Evolutionary conservation across 2,888 invertebrate species (phyloP).

Genomic region (Spisula solida): DNA sequence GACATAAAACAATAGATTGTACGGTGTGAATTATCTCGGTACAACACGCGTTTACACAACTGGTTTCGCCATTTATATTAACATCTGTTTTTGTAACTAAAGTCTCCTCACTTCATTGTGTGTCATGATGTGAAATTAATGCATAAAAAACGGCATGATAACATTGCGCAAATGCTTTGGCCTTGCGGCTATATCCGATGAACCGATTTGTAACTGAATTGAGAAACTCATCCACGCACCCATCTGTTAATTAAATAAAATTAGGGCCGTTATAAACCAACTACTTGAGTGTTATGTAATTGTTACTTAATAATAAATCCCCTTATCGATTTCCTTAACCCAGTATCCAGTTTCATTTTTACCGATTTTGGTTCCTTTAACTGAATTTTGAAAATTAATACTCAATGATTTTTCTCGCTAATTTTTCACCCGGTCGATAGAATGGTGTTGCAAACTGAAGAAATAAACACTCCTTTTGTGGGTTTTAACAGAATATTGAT

Average conservation of each 20-base stretch:
- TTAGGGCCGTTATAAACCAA: not conserved
- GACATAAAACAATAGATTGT: not conserved
- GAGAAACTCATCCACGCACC: not conserved
- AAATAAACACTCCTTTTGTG: no score
- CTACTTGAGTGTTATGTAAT: no score
- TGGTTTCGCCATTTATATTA: not conserved
- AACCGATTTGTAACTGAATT: not conserved
- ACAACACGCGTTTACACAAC: slow-evolving; percentile 7
- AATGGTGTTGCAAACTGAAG: no score
- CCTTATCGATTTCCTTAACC: no score
- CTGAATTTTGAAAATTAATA: no score
- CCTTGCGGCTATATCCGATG: not conserved
- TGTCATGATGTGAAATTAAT: not conserved
- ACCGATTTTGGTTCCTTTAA: no score
- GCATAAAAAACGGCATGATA: not conserved
- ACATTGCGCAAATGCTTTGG: not conserved
- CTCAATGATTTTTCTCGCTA: no score
- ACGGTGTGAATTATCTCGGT: not conserved
- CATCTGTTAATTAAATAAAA: slow-evolving; percentile 25
- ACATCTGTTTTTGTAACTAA: slow-evolving; percentile 8
- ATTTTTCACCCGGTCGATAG: no score
- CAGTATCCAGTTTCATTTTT: no score
- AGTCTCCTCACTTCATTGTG: not conserved
- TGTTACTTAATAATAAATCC: no score
- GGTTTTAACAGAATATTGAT: no score